Percentiles rank a stretch among this genome's conserved stretches.
These are phyloP conservation scores for Prostheceraeus crozeri DNA, from an alignment of 2,888 invertebrate genomes.

Conservation along the genomic window DNA sequence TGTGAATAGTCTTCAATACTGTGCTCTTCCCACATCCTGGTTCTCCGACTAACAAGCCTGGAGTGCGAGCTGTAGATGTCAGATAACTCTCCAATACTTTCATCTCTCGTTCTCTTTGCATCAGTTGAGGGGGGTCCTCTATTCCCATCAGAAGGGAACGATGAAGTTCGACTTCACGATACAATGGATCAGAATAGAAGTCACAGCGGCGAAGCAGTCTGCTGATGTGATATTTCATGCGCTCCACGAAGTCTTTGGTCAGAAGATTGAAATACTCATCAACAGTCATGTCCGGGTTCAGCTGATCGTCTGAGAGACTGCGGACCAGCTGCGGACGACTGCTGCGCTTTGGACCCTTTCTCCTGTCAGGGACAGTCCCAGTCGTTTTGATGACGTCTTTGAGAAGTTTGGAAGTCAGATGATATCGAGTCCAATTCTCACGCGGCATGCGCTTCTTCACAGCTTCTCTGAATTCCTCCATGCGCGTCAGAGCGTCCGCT, in stretches of 20 bases:
- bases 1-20: constrained; percentile 1
- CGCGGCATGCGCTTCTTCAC: too few relatives aligned
- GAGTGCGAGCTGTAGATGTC: constrained; percentile 30
- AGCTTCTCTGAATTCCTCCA: too few relatives aligned
- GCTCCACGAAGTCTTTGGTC: background rate
- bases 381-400: too few relatives aligned
- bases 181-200: constrained; percentile 14
- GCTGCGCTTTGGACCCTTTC: too few relatives aligned
- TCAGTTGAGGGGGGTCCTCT: background rate
- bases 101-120: constrained; percentile 30
- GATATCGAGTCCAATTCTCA: too few relatives aligned
- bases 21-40: constrained; percentile 33
- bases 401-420: too few relatives aligned
- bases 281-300: background rate
- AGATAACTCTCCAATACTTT: constrained; percentile 35
- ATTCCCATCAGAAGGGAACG: background rate
- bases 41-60: constrained; percentile 30
- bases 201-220: background rate
- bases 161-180: constrained; percentile 22
- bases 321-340: too few relatives aligned
- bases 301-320: background rate
- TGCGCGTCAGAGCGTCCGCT: too few relatives aligned
- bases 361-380: too few relatives aligned
- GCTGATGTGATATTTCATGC: background rate
- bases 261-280: constrained; percentile 11